Base-by-base conservation (phyloP, 1,140 invertebrate species). In the Atta cephalotes region DNA sequence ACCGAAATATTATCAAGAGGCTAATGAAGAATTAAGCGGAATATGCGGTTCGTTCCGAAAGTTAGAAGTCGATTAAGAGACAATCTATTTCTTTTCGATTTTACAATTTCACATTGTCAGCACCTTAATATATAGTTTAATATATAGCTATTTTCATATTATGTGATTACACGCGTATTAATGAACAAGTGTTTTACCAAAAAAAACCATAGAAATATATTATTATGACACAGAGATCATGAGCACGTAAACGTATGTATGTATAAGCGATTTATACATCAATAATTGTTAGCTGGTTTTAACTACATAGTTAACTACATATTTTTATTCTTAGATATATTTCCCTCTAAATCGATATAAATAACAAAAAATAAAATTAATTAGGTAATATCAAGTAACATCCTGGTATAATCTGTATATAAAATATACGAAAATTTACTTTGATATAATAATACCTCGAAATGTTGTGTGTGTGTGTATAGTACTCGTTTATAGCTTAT, bases 1-100 rank as follows among this genome's bases (percentile, higher is more conserved):
- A 68, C 94, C 96, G 88, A 96, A 96, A 85, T 95, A 95, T n/a
- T 96, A 96, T 31, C 95, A 96, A n/a, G 96, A 96, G 35, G 95
- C 96, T 66, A 58, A 96, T 68, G 96, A 97, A 86, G 96, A 97
- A 81, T 95, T 97, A 21, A 96, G 96, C 91, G 96, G 96, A 2
- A 96, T 97, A 21, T 96, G 97, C 81, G 97, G 97, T 45, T 97
- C 97, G 70, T 98, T 98, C 93, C 96, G 97, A 91, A 98, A 98
- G 95, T 94, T 98, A 63, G 97, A 97, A 94, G 96, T 98, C n/a
- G 97, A 98, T 95, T 98, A 96, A 96, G 58, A 25, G 25, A 25
- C 58, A 70, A 28, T 72, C 25, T 28, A 14, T 31, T n/a, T 63
- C 25, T 6, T 0, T 51, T 21, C 4, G 14, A 56, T 39, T 9